phyloP scores from a whole-genome alignment of 2,113 vertebrate genomes.

The Pelecanoides urinatrix region DNA sequence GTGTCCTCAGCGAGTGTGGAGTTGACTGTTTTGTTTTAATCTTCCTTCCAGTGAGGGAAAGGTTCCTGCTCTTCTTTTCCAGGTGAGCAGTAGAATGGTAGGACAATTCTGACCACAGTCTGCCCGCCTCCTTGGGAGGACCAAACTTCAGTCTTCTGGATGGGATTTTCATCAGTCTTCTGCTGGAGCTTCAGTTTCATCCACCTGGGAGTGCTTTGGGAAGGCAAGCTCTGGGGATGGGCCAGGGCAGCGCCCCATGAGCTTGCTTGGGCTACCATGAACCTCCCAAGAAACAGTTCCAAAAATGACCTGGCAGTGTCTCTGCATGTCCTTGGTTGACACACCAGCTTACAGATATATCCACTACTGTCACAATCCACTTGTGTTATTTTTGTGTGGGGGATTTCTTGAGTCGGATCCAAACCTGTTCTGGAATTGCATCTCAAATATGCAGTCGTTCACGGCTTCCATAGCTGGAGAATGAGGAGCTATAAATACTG shows the following conservation, averaged over 20 bases:
- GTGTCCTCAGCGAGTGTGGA: not conserved
- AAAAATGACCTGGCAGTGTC: conserved; percentile 64
- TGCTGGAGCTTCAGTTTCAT: not conserved
- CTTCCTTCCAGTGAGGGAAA: not conserved
- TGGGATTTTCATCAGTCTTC: not conserved
- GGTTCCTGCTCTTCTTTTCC: not conserved
- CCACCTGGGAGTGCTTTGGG: not conserved
- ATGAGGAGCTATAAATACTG: conserved; percentile 46
- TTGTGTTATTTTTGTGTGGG: conserved; percentile 61
- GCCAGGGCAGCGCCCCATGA: not conserved
- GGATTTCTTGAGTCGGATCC: conserved; percentile 60
- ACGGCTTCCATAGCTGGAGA: conserved; percentile 1
- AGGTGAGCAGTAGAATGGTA: not conserved
- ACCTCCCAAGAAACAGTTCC: conserved; percentile 51
- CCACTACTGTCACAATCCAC: conserved; percentile 56
- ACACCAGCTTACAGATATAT: conserved; percentile 54
- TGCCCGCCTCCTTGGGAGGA: not conserved
- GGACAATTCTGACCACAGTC: not conserved
- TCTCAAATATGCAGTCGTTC: conserved; percentile 50
- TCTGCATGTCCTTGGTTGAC: conserved; percentile 56
- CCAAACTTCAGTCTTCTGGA: not conserved
- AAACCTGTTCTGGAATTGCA: conserved; percentile 56
- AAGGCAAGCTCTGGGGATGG: not conserved
- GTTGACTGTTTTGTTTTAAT: not conserved
- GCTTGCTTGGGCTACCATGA: not conserved